A percentile compares a stretch with the other conserved stretches of the same genome.
Conservation (phyloP, 2,888 invertebrate species). For the Rhodophaea formosa region DNA sequence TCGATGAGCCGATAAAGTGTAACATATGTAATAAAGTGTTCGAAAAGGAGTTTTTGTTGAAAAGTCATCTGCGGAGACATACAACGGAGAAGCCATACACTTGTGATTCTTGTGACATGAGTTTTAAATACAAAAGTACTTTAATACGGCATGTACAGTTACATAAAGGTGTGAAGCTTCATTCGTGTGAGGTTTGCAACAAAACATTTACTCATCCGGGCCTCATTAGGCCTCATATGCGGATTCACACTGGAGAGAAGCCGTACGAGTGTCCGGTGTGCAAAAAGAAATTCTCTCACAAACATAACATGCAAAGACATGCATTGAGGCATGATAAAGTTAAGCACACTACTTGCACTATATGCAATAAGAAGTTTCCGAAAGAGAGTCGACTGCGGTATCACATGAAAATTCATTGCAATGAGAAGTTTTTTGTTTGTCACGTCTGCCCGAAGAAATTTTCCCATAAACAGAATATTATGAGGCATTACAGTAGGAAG, state of each 20-base stretch:
- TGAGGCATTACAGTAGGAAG: slow-evolving; percentile 56
- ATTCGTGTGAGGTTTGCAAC: slow-evolving; percentile 39
- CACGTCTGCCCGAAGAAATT: slow-evolving; percentile 53
- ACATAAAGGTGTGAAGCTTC: slow-evolving; percentile 1
- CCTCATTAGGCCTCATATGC: slow-evolving; percentile 44
- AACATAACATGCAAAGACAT: slow-evolving; percentile 62
- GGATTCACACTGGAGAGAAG: slow-evolving; percentile 49
- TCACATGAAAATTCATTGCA: slow-evolving; percentile 57
- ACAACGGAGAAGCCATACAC: slow-evolving; percentile 33
- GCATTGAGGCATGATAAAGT: slow-evolving; percentile 45
- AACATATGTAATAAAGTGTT: slow-evolving; percentile 38
- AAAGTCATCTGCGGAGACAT: slow-evolving; percentile 39
- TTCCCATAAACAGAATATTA: slow-evolving; percentile 60
- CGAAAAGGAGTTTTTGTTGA: slow-evolving; percentile 33
- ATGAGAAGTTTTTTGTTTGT: slow-evolving; percentile 56
- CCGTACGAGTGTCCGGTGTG: slow-evolving; percentile 49
- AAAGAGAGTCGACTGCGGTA: slow-evolving; percentile 58
- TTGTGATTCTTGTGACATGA: slow-evolving; percentile 37
- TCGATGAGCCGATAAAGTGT: slow-evolving; percentile 30
- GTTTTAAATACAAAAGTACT: slow-evolving; percentile 42
- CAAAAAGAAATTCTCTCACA: slow-evolving; percentile 51
- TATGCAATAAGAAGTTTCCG: slow-evolving; percentile 59
- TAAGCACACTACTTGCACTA: slow-evolving; percentile 53
- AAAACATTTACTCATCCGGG: slow-evolving; percentile 40
- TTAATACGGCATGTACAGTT: slow-evolving; percentile 34